A percentile compares a stretch with the other conserved stretches of the same genome.
phyloP scores from a whole-genome alignment of 2,113 vertebrate species.

The Abramis brama region DNA sequence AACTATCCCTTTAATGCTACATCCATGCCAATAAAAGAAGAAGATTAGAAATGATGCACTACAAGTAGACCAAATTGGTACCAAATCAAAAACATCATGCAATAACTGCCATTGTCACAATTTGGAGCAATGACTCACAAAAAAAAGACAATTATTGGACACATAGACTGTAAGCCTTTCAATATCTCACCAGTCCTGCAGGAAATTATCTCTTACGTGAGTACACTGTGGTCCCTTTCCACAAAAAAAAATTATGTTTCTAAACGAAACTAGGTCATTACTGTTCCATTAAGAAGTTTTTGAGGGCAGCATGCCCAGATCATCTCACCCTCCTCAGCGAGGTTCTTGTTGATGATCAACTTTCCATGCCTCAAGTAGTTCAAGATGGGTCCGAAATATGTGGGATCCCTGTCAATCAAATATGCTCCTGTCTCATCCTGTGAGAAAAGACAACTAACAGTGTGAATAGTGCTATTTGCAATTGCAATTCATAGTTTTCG shows the following conservation, averaged over 20 bases:
- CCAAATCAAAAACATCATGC: neutral
- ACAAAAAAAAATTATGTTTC: conserved; percentile 24
- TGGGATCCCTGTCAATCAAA: conserved; percentile 97
- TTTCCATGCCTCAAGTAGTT: conserved; percentile 99
- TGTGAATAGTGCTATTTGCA: neutral
- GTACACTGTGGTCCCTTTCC: conserved; percentile 12
- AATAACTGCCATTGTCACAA: neutral
- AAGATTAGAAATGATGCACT: neutral
- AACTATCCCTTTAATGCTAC: neutral
- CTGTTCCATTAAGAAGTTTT: conserved; percentile 31
- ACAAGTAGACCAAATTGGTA: neutral
- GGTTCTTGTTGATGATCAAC: conserved; percentile 96
- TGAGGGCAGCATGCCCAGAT: conserved; percentile 27
- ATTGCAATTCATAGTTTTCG: neutral
- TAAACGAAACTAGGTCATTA: conserved; percentile 34
- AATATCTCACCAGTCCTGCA: conserved; percentile 14
- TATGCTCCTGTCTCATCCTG: conserved; percentile 97
- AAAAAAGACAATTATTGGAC: neutral
- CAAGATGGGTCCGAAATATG: conserved; percentile 97
- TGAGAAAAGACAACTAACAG: conserved; percentile 25
- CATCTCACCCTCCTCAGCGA: conserved; percentile 94
- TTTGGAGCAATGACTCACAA: neutral
- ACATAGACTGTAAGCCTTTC: conserved; percentile 6
- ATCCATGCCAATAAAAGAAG: neutral
- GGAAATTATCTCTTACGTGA: conserved; percentile 13